These are phyloP conservation scores for Engystomops pustulosus DNA, from an alignment of 2,113 vertebrate genomes.

Conservation along the genomic window DNA sequence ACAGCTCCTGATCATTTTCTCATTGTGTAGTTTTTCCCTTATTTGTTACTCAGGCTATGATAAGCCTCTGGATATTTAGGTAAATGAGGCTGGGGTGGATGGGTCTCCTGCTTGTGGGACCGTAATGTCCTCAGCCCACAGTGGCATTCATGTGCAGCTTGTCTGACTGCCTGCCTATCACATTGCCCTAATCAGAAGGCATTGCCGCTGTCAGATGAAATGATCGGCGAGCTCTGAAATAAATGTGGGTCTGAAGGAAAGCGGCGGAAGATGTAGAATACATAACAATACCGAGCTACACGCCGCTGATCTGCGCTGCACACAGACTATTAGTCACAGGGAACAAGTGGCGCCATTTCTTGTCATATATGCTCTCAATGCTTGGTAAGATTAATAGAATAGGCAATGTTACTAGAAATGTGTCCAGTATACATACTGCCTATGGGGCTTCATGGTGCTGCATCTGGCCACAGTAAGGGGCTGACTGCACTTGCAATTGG, in stretches of 20 bases:
- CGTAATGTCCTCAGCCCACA: not conserved
- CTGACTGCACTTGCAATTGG: no score
- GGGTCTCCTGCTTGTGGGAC: not conserved
- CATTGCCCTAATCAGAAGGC: conserved; percentile 48
- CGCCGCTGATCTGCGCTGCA: conserved; percentile 37
- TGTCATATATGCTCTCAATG: conserved; percentile 9
- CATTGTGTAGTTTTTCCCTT: no score
- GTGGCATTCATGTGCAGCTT: conserved; percentile 9
- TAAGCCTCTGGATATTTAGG: no score
- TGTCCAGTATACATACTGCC: no score
- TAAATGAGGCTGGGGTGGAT: not conserved
- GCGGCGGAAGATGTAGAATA: conserved; percentile 30
- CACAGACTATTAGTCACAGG: conserved; percentile 38
- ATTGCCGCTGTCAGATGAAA: conserved; percentile 45
- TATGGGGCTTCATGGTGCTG: no score
- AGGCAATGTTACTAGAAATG: no score
- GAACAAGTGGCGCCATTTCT: conserved; percentile 21
- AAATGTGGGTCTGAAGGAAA: conserved; percentile 46
- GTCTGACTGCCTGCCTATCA: conserved; percentile 15
- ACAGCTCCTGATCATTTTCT: no score
- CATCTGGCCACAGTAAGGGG: no score
- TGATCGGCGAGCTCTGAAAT: conserved; percentile 38
- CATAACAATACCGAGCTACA: conserved; percentile 39
- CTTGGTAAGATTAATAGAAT: no score
- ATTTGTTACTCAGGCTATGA: no score